phyloP scores from a whole-genome alignment of 1,140 invertebrate genomes.

The Portunus trituberculatus region DNA sequence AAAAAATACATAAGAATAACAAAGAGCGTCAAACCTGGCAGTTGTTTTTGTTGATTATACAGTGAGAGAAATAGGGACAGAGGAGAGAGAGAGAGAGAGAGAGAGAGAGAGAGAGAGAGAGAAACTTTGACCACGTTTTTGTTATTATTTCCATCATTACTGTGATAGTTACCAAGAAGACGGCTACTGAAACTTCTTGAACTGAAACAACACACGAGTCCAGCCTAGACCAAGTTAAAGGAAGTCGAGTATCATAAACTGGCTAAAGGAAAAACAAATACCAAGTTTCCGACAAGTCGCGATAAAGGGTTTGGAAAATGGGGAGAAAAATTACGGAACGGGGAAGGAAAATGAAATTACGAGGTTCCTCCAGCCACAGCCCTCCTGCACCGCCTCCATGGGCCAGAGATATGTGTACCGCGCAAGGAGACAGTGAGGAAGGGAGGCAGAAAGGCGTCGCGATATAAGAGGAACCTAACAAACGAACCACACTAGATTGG shows the following conservation, averaged over 20 bases:
- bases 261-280: neutral
- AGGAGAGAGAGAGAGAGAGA: neutral
- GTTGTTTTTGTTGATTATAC: too few relatives aligned
- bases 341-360: neutral
- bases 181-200: too few relatives aligned
- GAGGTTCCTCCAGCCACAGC: neutral
- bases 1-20: too few relatives aligned
- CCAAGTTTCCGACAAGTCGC: neutral
- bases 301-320: neutral
- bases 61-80: neutral
- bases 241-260: too few relatives aligned
- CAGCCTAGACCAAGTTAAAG: too few relatives aligned
- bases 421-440: neutral
- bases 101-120: neutral
- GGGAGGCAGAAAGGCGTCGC: too few relatives aligned
- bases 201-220: too few relatives aligned
- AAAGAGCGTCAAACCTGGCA: too few relatives aligned
- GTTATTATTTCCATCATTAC: too few relatives aligned
- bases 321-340: neutral
- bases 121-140: neutral
- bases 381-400: neutral
- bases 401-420: neutral
- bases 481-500: too few relatives aligned
- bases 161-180: too few relatives aligned
- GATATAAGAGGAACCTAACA: too few relatives aligned